Conservation (phyloP, 2,113 vertebrate species). For the Oncorhynchus tshawytscha region DNA sequence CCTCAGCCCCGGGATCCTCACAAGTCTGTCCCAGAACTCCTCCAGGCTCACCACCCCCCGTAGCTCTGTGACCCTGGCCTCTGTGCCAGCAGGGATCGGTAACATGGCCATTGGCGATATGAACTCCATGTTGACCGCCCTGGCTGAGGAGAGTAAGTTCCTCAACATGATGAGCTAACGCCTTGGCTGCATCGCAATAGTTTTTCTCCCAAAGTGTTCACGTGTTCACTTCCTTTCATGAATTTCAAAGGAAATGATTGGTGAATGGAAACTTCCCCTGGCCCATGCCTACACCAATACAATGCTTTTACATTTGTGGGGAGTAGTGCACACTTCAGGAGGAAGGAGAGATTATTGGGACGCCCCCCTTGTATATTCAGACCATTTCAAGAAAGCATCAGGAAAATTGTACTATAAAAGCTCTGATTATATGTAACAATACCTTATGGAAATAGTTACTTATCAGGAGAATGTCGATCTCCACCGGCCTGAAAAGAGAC, state of each 20-base stretch:
- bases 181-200: not conserved
- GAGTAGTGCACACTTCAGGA: too few species aligned
- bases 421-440: conserved; percentile 61
- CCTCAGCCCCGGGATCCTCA: conserved; percentile 91
- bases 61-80: conserved; percentile 90
- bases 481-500: conserved; percentile 26
- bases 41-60: conserved; percentile 96
- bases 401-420: conserved; percentile 54
- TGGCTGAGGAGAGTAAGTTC: conserved; percentile 97
- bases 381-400: conserved; percentile 44
- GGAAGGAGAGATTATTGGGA: not conserved
- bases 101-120: conserved; percentile 99
- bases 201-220: not conserved
- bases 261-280: too few species aligned
- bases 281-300: too few species aligned
- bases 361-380: not conserved
- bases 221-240: too few species aligned
- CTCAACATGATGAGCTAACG: conserved; percentile 91
- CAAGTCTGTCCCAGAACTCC: conserved; percentile 95
- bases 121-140: conserved; percentile 96
- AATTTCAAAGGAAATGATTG: too few species aligned
- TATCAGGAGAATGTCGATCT: conserved; percentile 13
- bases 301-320: too few species aligned
- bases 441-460: conserved; percentile 39
- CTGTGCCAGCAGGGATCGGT: conserved; percentile 88